Evolutionary conservation across 1,140 invertebrate species (phyloP).

Genomic region (Neodiprion lecontei): DNA sequence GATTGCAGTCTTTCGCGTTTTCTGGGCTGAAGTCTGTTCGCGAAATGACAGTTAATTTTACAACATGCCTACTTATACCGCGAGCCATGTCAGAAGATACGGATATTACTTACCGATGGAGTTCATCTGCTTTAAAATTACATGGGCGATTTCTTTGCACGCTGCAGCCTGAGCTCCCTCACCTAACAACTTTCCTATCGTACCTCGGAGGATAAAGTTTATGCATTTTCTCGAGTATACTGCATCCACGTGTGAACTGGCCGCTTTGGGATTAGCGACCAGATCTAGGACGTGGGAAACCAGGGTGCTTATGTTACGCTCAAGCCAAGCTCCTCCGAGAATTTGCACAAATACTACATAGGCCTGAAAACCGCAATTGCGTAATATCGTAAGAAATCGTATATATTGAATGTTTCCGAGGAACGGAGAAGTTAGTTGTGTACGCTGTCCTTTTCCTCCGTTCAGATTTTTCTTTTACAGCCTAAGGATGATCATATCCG

Average conservation of each 20-base stretch:
- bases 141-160: conserved; percentile 91
- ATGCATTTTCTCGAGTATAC: conserved; percentile 98
- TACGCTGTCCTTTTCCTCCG: too few relatives aligned
- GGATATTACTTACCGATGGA: conserved; percentile 70
- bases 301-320: conserved; percentile 87
- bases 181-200: conserved; percentile 91
- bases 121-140: conserved; percentile 95
- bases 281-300: conserved; percentile 90
- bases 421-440: too few relatives aligned
- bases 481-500: too few relatives aligned
- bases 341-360: conserved; percentile 94
- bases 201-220: conserved; percentile 91
- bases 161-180: conserved; percentile 97
- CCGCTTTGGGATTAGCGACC: conserved; percentile 92
- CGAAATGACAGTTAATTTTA: conserved; percentile 20
- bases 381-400: too few relatives aligned
- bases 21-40: conserved; percentile 82
- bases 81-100: neutral
- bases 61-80: neutral
- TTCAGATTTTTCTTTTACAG: too few relatives aligned
- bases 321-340: conserved; percentile 93
- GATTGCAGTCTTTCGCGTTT: conserved; percentile 88
- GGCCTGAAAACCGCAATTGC: conserved; percentile 68
- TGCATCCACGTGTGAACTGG: conserved; percentile 94
- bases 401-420: too few relatives aligned